These are phyloP conservation scores for Eunapius fragilis DNA, from an alignment of 37 sponge, comb jelly and placozoan genomes.

Conservation along the genomic window DNA sequence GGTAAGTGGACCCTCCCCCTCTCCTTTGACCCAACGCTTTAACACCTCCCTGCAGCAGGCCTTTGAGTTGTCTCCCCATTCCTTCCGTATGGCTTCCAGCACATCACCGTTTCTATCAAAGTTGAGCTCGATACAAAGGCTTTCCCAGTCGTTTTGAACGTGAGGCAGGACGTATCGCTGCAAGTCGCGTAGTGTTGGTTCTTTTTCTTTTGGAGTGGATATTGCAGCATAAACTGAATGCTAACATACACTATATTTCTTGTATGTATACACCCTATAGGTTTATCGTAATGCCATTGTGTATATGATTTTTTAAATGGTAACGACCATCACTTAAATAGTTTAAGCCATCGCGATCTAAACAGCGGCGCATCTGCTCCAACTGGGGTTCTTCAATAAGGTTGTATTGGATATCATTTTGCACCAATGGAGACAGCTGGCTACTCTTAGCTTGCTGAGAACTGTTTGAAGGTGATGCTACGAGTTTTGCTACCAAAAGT, in stretches of 20 bases:
- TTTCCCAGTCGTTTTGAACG: not conserved
- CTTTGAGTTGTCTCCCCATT: not conserved
- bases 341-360: too few relatives aligned
- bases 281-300: too few relatives aligned
- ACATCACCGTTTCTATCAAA: not conserved
- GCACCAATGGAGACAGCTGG: too few relatives aligned
- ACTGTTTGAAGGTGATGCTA: too few relatives aligned
- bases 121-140: conserved; percentile 5
- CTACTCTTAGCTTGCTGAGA: too few relatives aligned
- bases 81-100: not conserved
- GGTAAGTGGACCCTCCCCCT: not conserved
- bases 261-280: too few relatives aligned
- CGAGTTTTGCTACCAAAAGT: too few relatives aligned
- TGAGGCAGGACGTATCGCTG: conserved; percentile 10
- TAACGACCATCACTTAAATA: too few relatives aligned
- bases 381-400: conserved; percentile 26
- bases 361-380: too few relatives aligned
- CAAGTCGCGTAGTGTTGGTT: conserved; percentile 12
- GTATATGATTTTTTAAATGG: too few relatives aligned
- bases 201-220: not conserved
- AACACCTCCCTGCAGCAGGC: conserved; percentile 9
- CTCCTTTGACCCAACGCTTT: not conserved
- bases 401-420: not conserved
- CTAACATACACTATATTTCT: too few relatives aligned
- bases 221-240: not conserved